Evolutionary conservation across 2,888 invertebrate genomes (phyloP).

Genomic region (Agrotis exclamationis): DNA sequence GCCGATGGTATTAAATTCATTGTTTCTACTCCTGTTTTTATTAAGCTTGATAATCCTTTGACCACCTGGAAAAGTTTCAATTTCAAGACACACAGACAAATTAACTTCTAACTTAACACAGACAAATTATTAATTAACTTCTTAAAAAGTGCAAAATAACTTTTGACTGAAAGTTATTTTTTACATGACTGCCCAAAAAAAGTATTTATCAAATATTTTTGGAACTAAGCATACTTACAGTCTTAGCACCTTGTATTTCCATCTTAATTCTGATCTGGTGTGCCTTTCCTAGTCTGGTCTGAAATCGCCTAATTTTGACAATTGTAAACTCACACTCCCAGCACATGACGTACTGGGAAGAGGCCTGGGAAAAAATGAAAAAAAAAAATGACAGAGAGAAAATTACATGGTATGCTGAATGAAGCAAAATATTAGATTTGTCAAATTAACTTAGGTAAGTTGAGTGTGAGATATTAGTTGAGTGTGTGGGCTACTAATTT

Average conservation of each 20-base stretch:
- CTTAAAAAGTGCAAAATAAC: too few species aligned
- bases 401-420: too few species aligned
- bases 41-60: constrained; percentile 19
- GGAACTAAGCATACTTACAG: constrained; percentile 18
- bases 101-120: too few species aligned
- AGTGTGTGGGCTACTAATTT: too few species aligned
- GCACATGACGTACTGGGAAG: constrained; percentile 2
- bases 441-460: too few species aligned
- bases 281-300: constrained; percentile 15
- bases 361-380: not conserved
- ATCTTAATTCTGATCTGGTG: not conserved
- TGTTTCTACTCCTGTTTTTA: constrained; percentile 7
- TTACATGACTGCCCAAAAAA: too few species aligned
- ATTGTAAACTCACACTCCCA: constrained; percentile 31
- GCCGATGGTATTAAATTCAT: constrained; percentile 13
- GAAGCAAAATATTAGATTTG: too few species aligned
- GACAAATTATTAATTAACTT: too few species aligned
- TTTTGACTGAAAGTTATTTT: too few species aligned
- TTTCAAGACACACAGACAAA: not conserved
- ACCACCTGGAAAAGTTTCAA: constrained; percentile 11
- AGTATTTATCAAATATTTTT: too few species aligned
- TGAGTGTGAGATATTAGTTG: too few species aligned
- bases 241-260: constrained; percentile 13
- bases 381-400: too few species aligned
- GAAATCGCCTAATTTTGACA: constrained; percentile 14